Evolutionary conservation across 2,797 vertebrate genomes (phyloP).

Genomic region (Clarias fuscus): DNA sequence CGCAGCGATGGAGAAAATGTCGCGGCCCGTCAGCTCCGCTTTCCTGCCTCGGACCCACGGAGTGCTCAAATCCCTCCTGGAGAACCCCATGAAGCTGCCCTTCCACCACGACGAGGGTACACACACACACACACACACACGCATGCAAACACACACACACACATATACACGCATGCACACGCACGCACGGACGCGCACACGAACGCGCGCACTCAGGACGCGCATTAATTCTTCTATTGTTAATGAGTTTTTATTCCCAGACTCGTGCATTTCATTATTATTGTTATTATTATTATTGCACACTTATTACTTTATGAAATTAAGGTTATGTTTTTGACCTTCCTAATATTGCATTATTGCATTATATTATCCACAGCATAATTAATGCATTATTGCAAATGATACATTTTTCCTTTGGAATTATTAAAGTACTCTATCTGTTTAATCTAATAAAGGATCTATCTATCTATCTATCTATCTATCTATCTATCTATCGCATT

Average conservation of each 20-base stretch:
- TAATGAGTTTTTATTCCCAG: neutral
- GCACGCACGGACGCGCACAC: neutral
- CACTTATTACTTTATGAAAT: too few species aligned
- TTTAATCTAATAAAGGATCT: too few species aligned
- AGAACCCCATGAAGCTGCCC: conserved; percentile 93
- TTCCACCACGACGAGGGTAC: conserved; percentile 92
- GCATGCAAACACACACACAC: neutral
- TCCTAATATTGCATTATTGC: neutral
- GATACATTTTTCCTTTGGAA: too few species aligned
- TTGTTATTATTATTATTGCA: neutral
- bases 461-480: too few species aligned
- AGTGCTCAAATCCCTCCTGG: conserved; percentile 94
- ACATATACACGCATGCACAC: neutral
- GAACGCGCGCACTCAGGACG: too few species aligned
- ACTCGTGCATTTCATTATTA: neutral
- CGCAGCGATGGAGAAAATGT: conserved; percentile 82
- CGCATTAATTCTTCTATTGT: too few species aligned
- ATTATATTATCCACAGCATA: neutral
- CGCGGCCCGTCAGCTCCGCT: conserved; percentile 85
- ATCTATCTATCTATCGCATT: neutral
- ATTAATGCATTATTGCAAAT: neutral
- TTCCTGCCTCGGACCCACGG: conserved; percentile 93
- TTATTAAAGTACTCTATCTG: too few species aligned
- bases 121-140: neutral
- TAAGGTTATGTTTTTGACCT: too few species aligned